A percentile compares a stretch with the other conserved stretches of the same genome.
phyloP scores from a whole-genome alignment of 2,888 invertebrate species.

The Ennomos quercinarius region DNA sequence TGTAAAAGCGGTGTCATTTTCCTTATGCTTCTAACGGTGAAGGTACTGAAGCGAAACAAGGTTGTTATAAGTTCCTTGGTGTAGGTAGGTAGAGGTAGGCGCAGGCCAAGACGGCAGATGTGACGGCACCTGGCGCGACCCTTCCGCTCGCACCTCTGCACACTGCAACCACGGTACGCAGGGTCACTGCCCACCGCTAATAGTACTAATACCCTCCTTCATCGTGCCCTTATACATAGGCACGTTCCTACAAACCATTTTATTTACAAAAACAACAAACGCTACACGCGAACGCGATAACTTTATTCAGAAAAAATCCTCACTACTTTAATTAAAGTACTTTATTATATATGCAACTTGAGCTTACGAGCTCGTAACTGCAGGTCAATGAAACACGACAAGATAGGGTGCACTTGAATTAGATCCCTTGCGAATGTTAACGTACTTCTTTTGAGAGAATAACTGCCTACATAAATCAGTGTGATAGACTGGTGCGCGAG shows the following conservation, averaged over 20 bases:
- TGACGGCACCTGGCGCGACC: constrained; percentile 81
- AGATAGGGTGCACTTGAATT: constrained; percentile 53
- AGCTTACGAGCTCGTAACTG: constrained; percentile 54
- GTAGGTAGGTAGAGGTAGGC: constrained; percentile 50
- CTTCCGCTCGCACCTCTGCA: constrained; percentile 71
- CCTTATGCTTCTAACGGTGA: constrained; percentile 58
- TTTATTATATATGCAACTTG: constrained; percentile 40
- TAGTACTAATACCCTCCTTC: constrained; percentile 63
- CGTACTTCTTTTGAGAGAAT: constrained; percentile 33
- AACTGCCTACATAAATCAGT: constrained; percentile 28
- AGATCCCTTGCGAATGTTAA: constrained; percentile 51
- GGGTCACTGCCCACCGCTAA: constrained; percentile 79
- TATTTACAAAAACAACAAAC: constrained; percentile 66
- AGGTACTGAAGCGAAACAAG: constrained; percentile 69
- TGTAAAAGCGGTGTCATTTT: constrained; percentile 15
- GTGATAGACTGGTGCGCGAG: constrained; percentile 31
- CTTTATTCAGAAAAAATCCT: constrained; percentile 68
- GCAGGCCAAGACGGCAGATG: constrained; percentile 80
- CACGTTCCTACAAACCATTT: constrained; percentile 34
- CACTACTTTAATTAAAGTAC: constrained; percentile 55
- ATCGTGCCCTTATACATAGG: constrained; percentile 65
- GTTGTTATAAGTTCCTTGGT: constrained; percentile 60
- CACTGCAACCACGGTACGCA: constrained; percentile 43
- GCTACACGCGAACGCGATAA: constrained; percentile 75
- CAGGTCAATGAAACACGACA: constrained; percentile 59